Evolutionary conservation across 2,888 invertebrate genomes (phyloP).

Genomic region (Ernsta delagoae): DNA sequence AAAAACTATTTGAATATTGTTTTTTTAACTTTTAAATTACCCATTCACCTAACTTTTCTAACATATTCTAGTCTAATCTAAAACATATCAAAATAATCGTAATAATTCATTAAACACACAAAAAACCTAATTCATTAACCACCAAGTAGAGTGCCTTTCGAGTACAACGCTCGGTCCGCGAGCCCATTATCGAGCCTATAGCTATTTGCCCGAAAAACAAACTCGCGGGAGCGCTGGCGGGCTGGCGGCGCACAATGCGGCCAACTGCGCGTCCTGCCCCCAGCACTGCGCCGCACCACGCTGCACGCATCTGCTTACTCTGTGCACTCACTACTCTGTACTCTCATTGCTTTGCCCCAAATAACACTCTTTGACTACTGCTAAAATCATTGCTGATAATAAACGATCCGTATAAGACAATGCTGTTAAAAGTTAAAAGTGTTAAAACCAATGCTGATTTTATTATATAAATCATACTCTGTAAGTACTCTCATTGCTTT

Average conservation of each 20-base stretch:
- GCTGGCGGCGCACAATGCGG: constrained; percentile 69
- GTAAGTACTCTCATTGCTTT: constrained; percentile 68
- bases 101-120: no score
- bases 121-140: background rate
- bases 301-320: constrained; percentile 48
- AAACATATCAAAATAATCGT: no score
- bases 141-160: constrained; percentile 58
- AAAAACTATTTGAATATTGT: no score
- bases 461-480: no score
- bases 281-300: constrained; percentile 71
- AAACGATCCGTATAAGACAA: no score
- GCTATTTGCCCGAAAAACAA: constrained; percentile 85
- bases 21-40: no score
- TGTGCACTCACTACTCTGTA: constrained; percentile 33
- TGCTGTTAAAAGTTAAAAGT: no score
- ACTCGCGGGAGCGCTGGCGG: constrained; percentile 81
- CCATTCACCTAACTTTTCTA: no score
- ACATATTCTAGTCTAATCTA: no score
- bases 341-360: constrained; percentile 63
- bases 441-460: no score
- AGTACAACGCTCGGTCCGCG: constrained; percentile 60
- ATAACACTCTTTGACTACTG: constrained; percentile 24
- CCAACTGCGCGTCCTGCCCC: constrained; percentile 75
- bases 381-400: background rate
- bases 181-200: constrained; percentile 85